These are phyloP conservation scores for Drosophila nebulosa DNA, from an alignment of 1,140 invertebrate genomes.

Conservation along the genomic window DNA sequence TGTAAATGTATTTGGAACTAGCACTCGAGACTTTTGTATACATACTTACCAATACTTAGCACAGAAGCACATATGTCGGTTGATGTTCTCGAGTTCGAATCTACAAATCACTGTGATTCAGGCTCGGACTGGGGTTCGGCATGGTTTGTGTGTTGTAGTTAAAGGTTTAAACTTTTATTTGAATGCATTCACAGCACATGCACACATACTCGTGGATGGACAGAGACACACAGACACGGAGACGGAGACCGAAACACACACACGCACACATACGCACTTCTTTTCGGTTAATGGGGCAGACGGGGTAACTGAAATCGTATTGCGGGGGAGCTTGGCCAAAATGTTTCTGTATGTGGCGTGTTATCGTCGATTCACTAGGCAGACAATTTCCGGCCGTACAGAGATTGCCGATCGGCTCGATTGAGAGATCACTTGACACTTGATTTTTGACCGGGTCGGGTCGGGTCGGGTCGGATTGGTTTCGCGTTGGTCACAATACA, in stretches of 20 bases:
- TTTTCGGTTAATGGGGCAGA: neutral
- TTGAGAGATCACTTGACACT: neutral
- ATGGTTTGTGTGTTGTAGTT: neutral
- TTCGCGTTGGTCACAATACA: neutral
- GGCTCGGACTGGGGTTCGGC: neutral
- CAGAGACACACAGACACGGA: neutral
- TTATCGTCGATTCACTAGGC: neutral
- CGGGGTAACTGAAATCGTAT: neutral
- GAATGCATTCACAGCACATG: neutral
- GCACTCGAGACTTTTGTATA: neutral
- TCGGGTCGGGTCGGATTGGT: neutral
- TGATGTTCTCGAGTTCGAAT: neutral
- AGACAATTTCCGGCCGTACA: neutral
- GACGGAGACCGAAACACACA: neutral
- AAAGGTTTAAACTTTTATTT: neutral
- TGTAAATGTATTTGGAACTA: neutral
- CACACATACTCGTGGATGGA: neutral
- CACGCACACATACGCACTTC: neutral
- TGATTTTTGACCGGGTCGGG: neutral
- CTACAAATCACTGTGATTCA: neutral
- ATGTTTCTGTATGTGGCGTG: neutral
- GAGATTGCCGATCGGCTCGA: neutral
- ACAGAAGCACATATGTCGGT: neutral
- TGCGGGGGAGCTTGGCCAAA: neutral
- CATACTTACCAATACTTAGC: conserved; percentile 1